Percentiles rank a stretch among this genome's conserved stretches.
phyloP scores from a whole-genome alignment of 2,113 vertebrate species.

The Centropristis striata region DNA sequence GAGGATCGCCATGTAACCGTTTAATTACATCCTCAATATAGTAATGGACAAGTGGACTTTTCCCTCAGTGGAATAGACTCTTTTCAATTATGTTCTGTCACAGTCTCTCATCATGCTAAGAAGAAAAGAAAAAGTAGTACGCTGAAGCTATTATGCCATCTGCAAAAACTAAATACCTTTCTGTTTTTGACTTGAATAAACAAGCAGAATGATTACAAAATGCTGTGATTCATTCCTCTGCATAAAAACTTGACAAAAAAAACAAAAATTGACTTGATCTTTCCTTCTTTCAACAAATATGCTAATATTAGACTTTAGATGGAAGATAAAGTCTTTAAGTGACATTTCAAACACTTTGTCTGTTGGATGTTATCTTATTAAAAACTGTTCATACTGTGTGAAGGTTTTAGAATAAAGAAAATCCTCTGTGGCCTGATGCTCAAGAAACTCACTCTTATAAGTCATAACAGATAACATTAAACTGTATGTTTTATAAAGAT shows the following conservation, averaged over 20 bases:
- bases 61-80: constrained; percentile 5
- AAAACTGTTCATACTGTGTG: not conserved
- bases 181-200: constrained; percentile 27
- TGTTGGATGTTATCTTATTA: not conserved
- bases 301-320: constrained; percentile 11
- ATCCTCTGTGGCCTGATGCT: not conserved
- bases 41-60: constrained; percentile 33
- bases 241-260: constrained; percentile 22
- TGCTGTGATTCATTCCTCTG: constrained; percentile 19
- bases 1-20: constrained; percentile 27
- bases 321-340: not conserved
- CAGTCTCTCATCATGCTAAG: constrained; percentile 24
- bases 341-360: not conserved
- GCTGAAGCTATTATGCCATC: constrained; percentile 21
- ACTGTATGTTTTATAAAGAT: not conserved
- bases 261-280: too few species aligned
- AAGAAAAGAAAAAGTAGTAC: not conserved
- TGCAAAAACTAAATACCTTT: constrained; percentile 48
- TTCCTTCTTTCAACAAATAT: constrained; percentile 4
- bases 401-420: not conserved
- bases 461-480: not conserved
- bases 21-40: constrained; percentile 49
- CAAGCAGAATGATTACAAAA: constrained; percentile 29
- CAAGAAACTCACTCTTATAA: not conserved
- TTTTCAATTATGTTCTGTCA: constrained; percentile 33